Base-by-base conservation (phyloP, 2,113 vertebrate species). In the Pomatostomus ruficeps region DNA sequence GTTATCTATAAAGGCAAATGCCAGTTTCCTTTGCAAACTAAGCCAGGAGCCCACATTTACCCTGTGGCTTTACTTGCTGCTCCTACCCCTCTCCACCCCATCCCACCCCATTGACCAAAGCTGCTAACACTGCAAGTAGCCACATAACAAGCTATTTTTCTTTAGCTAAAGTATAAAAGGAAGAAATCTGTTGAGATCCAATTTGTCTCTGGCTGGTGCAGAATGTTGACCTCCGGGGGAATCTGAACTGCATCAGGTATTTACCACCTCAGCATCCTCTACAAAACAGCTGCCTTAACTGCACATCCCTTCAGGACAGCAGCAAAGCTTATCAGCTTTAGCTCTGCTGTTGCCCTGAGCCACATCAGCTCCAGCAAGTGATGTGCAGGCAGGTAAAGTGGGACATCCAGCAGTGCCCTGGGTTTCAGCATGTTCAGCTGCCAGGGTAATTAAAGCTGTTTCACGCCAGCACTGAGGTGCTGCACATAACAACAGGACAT, bases 401-500 rank as follows among this genome's bases (percentile, higher is more conserved):
- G 36, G 55, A 26, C 45, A 38, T 15, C 43, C 68, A 49, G 10
- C 49, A 46, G 40, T 3, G 31, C 63, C 81, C 54, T 2, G 13
- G 52, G 40, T 54, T 70, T n/a, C 42, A 57, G 65, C 31, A 9
- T 1, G 5, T 46, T 29, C 52, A 25, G 17, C 5, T 46, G 45
- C 16, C 59, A 46, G 2, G 15, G 49, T 11, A 48, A 89, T 51
- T 63, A 52, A 48, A 82, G 31, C 6, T 57, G 0, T 33, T 29
- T 25, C 51, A 23, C 0, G 0, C 17, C 11, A 51, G 18, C 23
- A 0, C 2, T n/a, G 55, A 52, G 51, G 22, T 24, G 18, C 7
- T 29, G 15, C 24, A 20, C 2, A 0, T 4, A 23, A 9, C 35
- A 42, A 3, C 0, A 4, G 31, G 15, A 18, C 1, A 0, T 11